Conservation (phyloP, 1,140 invertebrate species). For the Archivesica marissinica region DNA sequence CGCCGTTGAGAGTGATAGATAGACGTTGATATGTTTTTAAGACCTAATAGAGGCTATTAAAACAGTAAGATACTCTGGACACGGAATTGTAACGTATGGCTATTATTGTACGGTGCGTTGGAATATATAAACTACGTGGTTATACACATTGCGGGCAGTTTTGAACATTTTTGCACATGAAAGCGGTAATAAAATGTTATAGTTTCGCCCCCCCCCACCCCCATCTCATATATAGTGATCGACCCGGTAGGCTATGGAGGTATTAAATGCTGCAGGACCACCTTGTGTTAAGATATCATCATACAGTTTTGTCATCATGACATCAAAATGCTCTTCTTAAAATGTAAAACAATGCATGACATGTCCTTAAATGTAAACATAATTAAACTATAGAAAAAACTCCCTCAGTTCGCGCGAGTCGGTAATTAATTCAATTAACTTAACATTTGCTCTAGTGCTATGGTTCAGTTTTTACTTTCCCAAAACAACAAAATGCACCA, state of each 20-base stretch:
- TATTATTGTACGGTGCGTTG: too few relatives aligned
- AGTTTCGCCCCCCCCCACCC: too few relatives aligned
- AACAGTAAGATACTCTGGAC: too few relatives aligned
- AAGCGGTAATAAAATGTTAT: too few relatives aligned
- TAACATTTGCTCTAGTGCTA: neutral
- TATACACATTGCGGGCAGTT: too few relatives aligned
- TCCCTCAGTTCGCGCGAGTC: slow-evolving; percentile 2
- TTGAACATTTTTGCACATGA: too few relatives aligned
- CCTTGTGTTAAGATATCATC: slow-evolving; percentile 17
- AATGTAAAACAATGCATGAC: slow-evolving; percentile 16
- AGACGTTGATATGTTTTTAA: too few relatives aligned
- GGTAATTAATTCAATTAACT: slow-evolving; percentile 47
- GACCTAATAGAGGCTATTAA: too few relatives aligned
- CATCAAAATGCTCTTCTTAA: neutral
- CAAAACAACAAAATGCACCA: slow-evolving; percentile 21
- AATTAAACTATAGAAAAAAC: slow-evolving; percentile 33
- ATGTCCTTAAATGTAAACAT: slow-evolving; percentile 30
- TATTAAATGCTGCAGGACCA: slow-evolving; percentile 17
- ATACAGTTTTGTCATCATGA: slow-evolving; percentile 18
- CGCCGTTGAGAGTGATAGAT: too few relatives aligned
- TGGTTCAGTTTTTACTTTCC: neutral
- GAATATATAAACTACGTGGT: too few relatives aligned
- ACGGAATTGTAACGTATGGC: too few relatives aligned
- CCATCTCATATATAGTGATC: too few relatives aligned
- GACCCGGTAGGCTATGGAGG: slow-evolving; percentile 10